Conservation (phyloP, 2,888 invertebrate genomes). For the Cabera pusaria region DNA sequence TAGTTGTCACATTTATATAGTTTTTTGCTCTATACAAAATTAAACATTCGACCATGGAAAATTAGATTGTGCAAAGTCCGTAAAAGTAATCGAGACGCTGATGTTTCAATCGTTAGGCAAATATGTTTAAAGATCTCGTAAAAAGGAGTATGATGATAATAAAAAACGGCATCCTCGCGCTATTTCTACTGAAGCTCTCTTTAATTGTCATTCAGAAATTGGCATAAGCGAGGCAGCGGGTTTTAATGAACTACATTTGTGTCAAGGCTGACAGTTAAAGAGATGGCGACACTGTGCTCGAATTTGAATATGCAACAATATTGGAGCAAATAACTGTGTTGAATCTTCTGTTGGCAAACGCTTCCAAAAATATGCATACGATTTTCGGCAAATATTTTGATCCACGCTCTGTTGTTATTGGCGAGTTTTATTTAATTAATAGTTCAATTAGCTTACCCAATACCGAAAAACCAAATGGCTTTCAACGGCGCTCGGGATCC, state of each 20-base stretch:
- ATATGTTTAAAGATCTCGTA: constrained; percentile 46
- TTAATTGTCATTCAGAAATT: constrained; percentile 70
- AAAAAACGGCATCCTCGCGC: constrained; percentile 51
- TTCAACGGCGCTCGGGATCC: constrained; percentile 13
- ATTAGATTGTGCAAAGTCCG: constrained; percentile 17
- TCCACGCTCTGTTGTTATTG: constrained; percentile 4
- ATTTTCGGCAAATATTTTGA: constrained; percentile 1
- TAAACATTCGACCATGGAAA: constrained; percentile 11
- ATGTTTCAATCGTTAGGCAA: constrained; percentile 25
- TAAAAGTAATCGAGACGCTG: no score
- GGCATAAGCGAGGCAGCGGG: constrained; percentile 63
- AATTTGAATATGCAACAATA: constrained; percentile 37
- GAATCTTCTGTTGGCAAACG: constrained; percentile 17
- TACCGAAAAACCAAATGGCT: constrained; percentile 25
- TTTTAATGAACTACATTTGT: constrained; percentile 70
- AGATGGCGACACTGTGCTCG: constrained; percentile 15
- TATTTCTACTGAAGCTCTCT: constrained; percentile 54
- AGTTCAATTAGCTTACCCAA: constrained; percentile 23
- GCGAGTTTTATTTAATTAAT: constrained; percentile 27
- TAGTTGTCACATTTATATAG: no score
- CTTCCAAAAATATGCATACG: constrained; percentile 14
- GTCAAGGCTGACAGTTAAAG: constrained; percentile 55
- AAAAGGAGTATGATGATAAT: constrained; percentile 51
- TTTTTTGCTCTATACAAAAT: no score
- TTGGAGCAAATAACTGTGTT: constrained; percentile 29